phyloP scores from a whole-genome alignment of 2,888 invertebrate species.

The Acleris sparsana region DNA sequence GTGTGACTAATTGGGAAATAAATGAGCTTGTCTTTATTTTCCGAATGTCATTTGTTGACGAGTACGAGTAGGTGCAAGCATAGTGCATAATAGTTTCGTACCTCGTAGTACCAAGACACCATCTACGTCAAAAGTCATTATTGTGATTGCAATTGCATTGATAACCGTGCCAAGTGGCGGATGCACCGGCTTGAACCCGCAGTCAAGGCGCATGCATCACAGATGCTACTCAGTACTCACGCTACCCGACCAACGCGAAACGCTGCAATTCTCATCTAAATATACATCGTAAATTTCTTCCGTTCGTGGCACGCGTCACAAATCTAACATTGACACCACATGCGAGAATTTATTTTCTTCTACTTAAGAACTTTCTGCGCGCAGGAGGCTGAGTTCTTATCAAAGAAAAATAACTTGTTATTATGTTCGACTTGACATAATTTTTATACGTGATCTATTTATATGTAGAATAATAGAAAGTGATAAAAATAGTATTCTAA shows the following conservation, averaged over 20 bases:
- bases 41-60: no score
- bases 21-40: no score
- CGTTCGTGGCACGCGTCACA: constrained; percentile 5
- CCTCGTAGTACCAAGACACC: neutral
- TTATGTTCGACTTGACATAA: no score
- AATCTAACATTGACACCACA: neutral
- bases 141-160: constrained; percentile 12
- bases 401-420: no score
- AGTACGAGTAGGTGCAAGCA: no score
- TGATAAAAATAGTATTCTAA: no score
- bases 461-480: no score
- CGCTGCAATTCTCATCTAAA: constrained; percentile 17
- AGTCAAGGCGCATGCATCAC: constrained; percentile 11
- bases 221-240: neutral
- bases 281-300: constrained; percentile 8
- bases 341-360: neutral
- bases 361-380: no score
- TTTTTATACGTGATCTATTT: no score
- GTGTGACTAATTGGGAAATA: no score
- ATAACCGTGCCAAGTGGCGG: constrained; percentile 34
- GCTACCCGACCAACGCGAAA: neutral
- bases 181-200: constrained; percentile 20
- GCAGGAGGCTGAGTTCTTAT: no score
- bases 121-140: constrained; percentile 10
- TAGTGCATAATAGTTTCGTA: no score